A percentile compares a stretch with the other conserved stretches of the same genome.
Conservation (phyloP, 2,888 invertebrate species). For the Desoria tigrina region DNA sequence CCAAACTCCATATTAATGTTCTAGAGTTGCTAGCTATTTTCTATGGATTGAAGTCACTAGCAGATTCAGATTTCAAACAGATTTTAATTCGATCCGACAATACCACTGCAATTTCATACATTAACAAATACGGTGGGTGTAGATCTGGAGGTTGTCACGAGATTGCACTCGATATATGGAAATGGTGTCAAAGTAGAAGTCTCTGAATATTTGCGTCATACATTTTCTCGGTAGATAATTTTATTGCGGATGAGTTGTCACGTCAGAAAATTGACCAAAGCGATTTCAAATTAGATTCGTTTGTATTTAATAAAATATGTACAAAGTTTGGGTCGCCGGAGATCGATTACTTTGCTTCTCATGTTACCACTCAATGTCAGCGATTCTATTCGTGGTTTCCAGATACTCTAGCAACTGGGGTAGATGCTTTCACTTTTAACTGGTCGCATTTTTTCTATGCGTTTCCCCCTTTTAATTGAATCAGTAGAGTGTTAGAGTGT, state of each 20-base stretch:
- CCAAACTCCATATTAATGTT: conserved; percentile 20
- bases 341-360: conserved; percentile 26
- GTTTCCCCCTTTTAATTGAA: conserved; percentile 27
- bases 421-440: conserved; percentile 27
- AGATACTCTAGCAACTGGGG: conserved; percentile 8
- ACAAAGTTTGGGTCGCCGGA: not conserved
- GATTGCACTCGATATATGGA: conserved; percentile 25
- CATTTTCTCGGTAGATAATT: conserved; percentile 18
- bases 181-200: conserved; percentile 13
- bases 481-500: conserved; percentile 20
- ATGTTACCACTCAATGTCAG: conserved; percentile 2
- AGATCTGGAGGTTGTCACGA: not conserved
- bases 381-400: conserved; percentile 24
- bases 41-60: not conserved
- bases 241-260: conserved; percentile 22
- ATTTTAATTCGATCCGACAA: conserved; percentile 29
- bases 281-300: conserved; percentile 11
- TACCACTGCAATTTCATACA: conserved; percentile 32
- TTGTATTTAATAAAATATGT: conserved; percentile 5
- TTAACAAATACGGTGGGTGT: conserved; percentile 32
- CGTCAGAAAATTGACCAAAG: not conserved
- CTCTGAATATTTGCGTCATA: conserved; percentile 28
- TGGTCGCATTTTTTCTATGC: conserved; percentile 20
- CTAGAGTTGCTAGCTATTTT: conserved; percentile 28
- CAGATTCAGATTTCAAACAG: not conserved